Evolutionary conservation across 2,113 vertebrate species (phyloP).

Genomic region (Patagioenas fasciata): DNA sequence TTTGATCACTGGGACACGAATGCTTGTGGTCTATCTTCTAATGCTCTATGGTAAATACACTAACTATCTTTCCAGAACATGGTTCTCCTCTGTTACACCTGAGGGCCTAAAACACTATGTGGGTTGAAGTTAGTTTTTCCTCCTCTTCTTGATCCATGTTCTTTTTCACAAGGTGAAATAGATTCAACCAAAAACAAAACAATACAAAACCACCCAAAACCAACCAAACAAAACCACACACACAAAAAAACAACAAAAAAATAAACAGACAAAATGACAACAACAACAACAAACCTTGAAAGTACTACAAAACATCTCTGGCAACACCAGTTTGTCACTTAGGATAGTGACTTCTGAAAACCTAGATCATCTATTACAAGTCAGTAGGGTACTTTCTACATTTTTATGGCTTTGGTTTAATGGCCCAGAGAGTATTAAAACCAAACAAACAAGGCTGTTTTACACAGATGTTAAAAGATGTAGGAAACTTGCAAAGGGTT

Average conservation of each 20-base stretch:
- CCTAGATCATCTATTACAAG: constrained; percentile 29
- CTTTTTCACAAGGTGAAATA: not conserved
- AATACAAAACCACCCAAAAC: not conserved
- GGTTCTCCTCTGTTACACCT: not conserved
- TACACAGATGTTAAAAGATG: constrained; percentile 55
- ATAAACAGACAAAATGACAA: not conserved
- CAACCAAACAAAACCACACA: too few species aligned
- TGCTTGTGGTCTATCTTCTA: not conserved
- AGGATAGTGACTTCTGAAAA: constrained; percentile 32
- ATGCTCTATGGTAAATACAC: not conserved
- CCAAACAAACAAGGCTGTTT: constrained; percentile 52
- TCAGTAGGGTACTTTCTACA: constrained; percentile 11
- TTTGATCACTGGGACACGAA: not conserved
- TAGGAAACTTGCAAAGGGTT: constrained; percentile 62
- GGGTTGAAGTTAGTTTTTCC: not conserved
- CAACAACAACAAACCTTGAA: not conserved
- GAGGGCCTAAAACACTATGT: not conserved
- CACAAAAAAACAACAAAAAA: not conserved
- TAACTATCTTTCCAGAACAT: not conserved
- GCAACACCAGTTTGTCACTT: not conserved
- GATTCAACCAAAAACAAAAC: not conserved
- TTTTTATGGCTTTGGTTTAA: constrained; percentile 38
- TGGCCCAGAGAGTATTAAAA: constrained; percentile 54
- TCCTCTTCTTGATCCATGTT: not conserved
- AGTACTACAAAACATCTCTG: not conserved